phyloP scores from a whole-genome alignment of 2,113 vertebrate species.

The Petromus typicus region DNA sequence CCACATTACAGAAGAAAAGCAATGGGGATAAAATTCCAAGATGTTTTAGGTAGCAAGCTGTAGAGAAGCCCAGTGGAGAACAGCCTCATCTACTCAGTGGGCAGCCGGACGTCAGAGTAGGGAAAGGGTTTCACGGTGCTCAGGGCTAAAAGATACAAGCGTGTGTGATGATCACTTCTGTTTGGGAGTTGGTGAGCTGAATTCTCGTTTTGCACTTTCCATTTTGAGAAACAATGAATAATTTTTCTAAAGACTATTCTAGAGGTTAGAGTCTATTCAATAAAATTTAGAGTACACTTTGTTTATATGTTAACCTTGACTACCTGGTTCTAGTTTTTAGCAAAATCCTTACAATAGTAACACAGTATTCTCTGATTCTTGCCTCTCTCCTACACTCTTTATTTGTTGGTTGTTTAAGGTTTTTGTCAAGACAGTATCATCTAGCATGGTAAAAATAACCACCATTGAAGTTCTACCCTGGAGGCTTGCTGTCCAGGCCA shows the following conservation, averaged over 20 bases:
- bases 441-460: background rate
- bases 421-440: background rate
- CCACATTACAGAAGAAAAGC: background rate
- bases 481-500: background rate
- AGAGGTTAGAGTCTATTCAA: background rate
- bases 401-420: background rate
- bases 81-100: background rate
- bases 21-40: background rate
- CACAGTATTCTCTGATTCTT: background rate
- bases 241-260: conserved; percentile 25
- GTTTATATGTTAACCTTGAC: conserved; percentile 6
- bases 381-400: background rate
- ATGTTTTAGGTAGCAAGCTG: background rate
- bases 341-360: background rate
- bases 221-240: background rate
- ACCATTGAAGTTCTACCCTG: background rate
- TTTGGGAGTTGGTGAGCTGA: background rate
- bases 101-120: background rate
- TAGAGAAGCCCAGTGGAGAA: background rate
- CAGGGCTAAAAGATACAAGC: background rate
- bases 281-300: background rate
- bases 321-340: background rate
- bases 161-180: background rate
- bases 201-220: background rate
- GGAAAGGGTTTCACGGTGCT: background rate